A percentile compares a stretch with the other conserved stretches of the same genome.
These are phyloP conservation scores for Agriopis marginaria DNA, from an alignment of 2,888 invertebrate species.

Conservation along the genomic window DNA sequence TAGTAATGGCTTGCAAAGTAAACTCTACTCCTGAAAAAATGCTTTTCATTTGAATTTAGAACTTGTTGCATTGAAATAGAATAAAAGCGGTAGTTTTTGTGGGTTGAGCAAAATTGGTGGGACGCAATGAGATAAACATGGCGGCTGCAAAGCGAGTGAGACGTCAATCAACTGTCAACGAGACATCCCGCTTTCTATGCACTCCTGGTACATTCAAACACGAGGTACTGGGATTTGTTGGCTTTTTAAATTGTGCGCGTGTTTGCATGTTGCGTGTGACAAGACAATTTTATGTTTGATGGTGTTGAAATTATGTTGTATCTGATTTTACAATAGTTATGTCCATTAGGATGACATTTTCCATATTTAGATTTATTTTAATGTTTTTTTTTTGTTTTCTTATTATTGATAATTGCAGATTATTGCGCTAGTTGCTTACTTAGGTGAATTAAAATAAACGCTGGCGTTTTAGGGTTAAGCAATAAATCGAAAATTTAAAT, in stretches of 20 bases:
- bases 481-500: too few species aligned
- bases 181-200: slow-evolving; percentile 77
- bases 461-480: too few species aligned
- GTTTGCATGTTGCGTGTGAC: slow-evolving; percentile 53
- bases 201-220: slow-evolving; percentile 74
- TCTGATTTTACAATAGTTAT: slow-evolving; percentile 49
- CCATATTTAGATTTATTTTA: background rate
- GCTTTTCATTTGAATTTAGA: slow-evolving; percentile 43
- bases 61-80: slow-evolving; percentile 41
- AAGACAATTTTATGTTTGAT: slow-evolving; percentile 49
- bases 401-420: background rate
- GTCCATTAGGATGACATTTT: slow-evolving; percentile 27
- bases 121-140: slow-evolving; percentile 81
- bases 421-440: too few species aligned
- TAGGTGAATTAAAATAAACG: too few species aligned
- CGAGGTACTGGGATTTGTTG: slow-evolving; percentile 69
- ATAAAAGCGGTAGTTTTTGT: slow-evolving; percentile 28
- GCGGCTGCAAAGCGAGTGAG: slow-evolving; percentile 79
- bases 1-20: slow-evolving; percentile 24
- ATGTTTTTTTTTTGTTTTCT: background rate
- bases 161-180: slow-evolving; percentile 85
- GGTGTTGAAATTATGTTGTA: slow-evolving; percentile 52
- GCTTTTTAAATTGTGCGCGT: slow-evolving; percentile 56
- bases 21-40: background rate
- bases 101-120: slow-evolving; percentile 48